Evolutionary conservation across 2,113 vertebrate genomes (phyloP), one percentile per base, ranked within the genome.

Genomic region (Actenoides hombroni): DNA sequence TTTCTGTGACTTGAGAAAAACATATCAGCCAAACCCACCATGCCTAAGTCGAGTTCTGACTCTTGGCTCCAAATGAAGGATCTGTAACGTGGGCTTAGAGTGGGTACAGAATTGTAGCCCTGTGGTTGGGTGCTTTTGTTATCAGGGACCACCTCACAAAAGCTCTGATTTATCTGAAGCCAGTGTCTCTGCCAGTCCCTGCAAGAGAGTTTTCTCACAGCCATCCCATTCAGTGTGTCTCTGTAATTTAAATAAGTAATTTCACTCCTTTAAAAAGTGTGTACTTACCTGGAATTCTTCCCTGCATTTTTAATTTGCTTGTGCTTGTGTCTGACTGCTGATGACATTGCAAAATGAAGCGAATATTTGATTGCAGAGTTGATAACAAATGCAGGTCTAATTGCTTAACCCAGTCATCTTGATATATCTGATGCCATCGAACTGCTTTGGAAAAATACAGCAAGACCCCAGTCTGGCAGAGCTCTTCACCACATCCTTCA

Each of bases 291-390:
- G 95, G 54, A 94, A 88, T 81, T 28, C 71, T 61, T 92, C 24
- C n/a, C 19, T 93, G 76, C 73, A 79, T 88, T 90, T 95, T 92
- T 90, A 88, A 88, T 92, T 93, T 90, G 76, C 69, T 71, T 83
- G 63, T 86, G 56, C 76, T 94, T 39, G 1, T 95, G 65, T 92
- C 39, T 92, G 88, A 74, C 92, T 94, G 56, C 69, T 91, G 91
- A 93, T 94, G 76, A 88, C 80, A 76, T 35, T 88, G 83, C 88
- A 86, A 82, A 92, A 88, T 91, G 39, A 94, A 88, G 96, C 90
- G 64, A 96, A 82, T 96, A 88, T 86, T 93, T 95, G 94, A 93
- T 97, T 96, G 86, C 83, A 64, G 64, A 70, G 25, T 83, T 95
- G 68, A 33, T 88, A 82, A 71, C 74, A 92, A 92, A 86, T 84